Evolutionary conservation across 2,113 vertebrate species (phyloP), one percentile per base, ranked within the genome.

Genomic region (Chloebia gouldiae): DNA sequence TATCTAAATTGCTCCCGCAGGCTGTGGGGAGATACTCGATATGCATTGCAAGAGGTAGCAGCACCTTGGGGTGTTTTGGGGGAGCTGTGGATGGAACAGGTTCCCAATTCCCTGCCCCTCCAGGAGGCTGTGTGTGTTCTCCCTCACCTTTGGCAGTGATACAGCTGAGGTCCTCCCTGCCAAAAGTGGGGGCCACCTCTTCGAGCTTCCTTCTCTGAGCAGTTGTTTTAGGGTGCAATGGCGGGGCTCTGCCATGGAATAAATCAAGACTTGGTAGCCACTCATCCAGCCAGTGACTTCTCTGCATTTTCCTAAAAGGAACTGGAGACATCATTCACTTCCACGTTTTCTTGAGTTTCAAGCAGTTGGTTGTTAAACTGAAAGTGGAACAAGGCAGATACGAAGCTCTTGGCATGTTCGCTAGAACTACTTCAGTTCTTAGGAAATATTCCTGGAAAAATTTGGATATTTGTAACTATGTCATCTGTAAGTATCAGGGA

Each of bases 21-120:
- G 20, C 28, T 1, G 0, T 23, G 39, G 17, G n/a, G 13, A 73
- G 31, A 28, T 5, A 4, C 8, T 68, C 0, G 0, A 12, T 4
- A 1, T 5, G 7, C 13, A 18, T 23, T 10, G 2, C 28, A 57
- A n/a, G 37, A 61, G 12, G 37, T 3, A 23, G 7, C 6, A 23
- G 23, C 27, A 10, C 70, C 21, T 28, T 8, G 33, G 28, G 33
- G 22, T 21, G 14, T 23, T 42, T 7, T 51, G 31, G 13, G 49
- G 40, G 12, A 69, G 19, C 49, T 9, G 8, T 24, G 30, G 8
- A 11, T 3, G 4, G 25, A 33, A 16, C 1, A 0, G 8, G 8
- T n/a, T 73, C 70, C 54, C 59, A 4, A 30, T 65, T 54, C 14
- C 6, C 20, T 60, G 65, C 27, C 6, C 8, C 18, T 45, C 23